phyloP scores from a whole-genome alignment of 2,113 vertebrate species.

The Spea multiplicata region DNA sequence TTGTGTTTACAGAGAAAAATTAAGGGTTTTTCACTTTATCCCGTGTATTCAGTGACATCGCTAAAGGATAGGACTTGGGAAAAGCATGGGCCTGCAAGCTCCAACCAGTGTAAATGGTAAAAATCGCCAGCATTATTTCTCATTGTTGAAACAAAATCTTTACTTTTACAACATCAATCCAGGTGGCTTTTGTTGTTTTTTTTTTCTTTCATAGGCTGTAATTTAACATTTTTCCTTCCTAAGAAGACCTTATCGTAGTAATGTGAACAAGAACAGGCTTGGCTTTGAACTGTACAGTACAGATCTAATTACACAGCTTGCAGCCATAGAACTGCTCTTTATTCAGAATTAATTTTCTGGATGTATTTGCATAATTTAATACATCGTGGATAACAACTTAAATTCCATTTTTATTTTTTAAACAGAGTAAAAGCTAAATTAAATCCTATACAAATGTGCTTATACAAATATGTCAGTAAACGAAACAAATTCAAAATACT shows the following conservation, averaged over 20 bases:
- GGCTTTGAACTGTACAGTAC: conserved; percentile 61
- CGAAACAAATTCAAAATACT: too few relatives aligned
- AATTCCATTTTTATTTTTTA: too few relatives aligned
- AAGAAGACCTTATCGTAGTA: conserved; percentile 53
- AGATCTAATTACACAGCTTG: conserved; percentile 71
- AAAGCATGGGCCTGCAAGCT: neutral
- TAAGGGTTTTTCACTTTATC: neutral
- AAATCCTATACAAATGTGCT: too few relatives aligned
- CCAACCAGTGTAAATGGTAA: conserved; percentile 1
- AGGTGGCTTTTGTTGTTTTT: conserved; percentile 54
- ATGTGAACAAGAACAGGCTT: conserved; percentile 57
- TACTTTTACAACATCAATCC: neutral
- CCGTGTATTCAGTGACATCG: neutral
- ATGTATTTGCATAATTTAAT: conserved; percentile 71
- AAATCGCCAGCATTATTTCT: conserved; percentile 49
- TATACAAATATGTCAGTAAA: too few relatives aligned
- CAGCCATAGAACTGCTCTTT: conserved; percentile 62
- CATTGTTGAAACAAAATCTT: conserved; percentile 1
- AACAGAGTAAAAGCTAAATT: too few relatives aligned
- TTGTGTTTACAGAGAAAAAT: too few relatives aligned
- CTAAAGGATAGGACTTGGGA: neutral
- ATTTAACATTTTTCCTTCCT: conserved; percentile 60
- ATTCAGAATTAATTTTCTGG: conserved; percentile 63
- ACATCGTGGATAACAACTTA: conserved; percentile 47
- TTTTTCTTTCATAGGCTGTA: conserved; percentile 52